These are phyloP conservation scores for Thumatha senex DNA, from an alignment of 2,888 invertebrate genomes.

Conservation along the genomic window DNA sequence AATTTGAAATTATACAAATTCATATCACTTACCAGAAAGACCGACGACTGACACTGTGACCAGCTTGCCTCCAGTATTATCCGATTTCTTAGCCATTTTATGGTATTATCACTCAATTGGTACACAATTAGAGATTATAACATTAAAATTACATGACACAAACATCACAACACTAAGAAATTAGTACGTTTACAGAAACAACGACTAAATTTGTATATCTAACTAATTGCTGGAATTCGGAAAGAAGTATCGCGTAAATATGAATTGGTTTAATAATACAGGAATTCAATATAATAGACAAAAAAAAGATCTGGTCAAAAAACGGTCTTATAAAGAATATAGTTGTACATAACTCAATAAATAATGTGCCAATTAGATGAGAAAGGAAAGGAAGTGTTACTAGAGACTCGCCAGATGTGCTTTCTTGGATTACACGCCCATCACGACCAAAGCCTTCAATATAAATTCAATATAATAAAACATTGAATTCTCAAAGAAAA, in stretches of 20 bases:
- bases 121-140: constrained; percentile 46
- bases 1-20: not conserved
- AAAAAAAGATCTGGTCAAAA: constrained; percentile 1
- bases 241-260: constrained; percentile 5
- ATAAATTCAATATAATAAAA: constrained; percentile 13
- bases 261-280: not conserved
- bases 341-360: constrained; percentile 24
- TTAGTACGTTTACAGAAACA: constrained; percentile 36
- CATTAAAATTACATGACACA: constrained; percentile 54
- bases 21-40: constrained; percentile 79
- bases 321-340: not conserved
- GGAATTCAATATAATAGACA: constrained; percentile 3
- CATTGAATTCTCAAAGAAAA: constrained; percentile 25
- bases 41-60: constrained; percentile 96
- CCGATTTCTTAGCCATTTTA: constrained; percentile 90
- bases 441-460: constrained; percentile 26
- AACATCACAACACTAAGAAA: constrained; percentile 70
- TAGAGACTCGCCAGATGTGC: constrained; percentile 63
- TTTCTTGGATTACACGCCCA: constrained; percentile 54
- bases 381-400: constrained; percentile 51
- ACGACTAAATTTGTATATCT: constrained; percentile 28
- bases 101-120: constrained; percentile 49
- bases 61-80: constrained; percentile 85
- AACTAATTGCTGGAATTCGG: constrained; percentile 27
- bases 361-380: constrained; percentile 50